Evolutionary conservation across 1,140 invertebrate genomes (phyloP), one percentile per base, ranked within the genome.

Genomic region (Leptopilina clavipes): DNA sequence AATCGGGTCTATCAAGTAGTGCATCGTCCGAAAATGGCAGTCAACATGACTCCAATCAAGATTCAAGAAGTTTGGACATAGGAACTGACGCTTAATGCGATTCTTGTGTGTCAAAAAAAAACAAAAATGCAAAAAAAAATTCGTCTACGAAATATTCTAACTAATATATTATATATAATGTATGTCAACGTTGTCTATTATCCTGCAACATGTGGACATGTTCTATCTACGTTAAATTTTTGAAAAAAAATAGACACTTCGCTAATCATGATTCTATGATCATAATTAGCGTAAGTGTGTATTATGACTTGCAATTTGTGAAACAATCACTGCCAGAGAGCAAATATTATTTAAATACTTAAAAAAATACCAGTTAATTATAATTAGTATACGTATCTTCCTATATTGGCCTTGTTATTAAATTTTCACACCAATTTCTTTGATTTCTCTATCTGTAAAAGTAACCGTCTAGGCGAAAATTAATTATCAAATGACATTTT

Each of bases 21-120:
- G 92, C 92, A 71, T 93, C 92, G 8, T 93, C 92, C 9, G 92
- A 93, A 81, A 92, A 92, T 81, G 92, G 92, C 22, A 93, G 92
- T 76, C 92, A 93, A 25, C 92, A 93, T 11, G 93, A 93, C 83
- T 93, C 92, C 1, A 93, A 92, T 84, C 92, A 92, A 82, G 92
- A 93, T 75, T 92, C 92, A 2, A 90, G 92, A 84, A 92, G 90
- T 82, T 86, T 89, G 22, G 91, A 91, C 77, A 86, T 92, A 73
- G 91, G 90, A 73, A 91, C 91, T 71, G 91, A 92, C 25, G 59
- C 59, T 65, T 65, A 65, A 65, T 22, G 59, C 59, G 22, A n/a
- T 22, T 31, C 22, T 37, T 37, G 25, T 59, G 56, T 65, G 59
- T 65, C 59, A n/a, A 65, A 65, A 65, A 40, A 40, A 40, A 40